Percentiles rank a stretch among this genome's conserved stretches.
Evolutionary conservation across 1,140 invertebrate species (phyloP).

Genomic region (Drosophila pandora): DNA sequence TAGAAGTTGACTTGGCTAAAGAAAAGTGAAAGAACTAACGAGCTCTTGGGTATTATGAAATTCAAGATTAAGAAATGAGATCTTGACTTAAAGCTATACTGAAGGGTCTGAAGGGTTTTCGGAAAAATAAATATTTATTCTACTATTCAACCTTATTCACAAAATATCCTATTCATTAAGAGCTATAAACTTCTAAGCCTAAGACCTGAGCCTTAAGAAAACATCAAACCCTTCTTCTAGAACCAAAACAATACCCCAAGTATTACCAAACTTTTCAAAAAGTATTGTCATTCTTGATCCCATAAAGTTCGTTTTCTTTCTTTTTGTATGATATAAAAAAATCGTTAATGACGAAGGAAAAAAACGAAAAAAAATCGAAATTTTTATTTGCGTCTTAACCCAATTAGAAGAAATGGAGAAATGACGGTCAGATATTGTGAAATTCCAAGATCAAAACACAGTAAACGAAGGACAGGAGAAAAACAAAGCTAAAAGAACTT

Average conservation of each 20-base stretch:
- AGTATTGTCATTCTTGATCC: not conserved
- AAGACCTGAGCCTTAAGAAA: not conserved
- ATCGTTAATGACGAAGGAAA: conserved; percentile 33
- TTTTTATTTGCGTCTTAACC: conserved; percentile 51
- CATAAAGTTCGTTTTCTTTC: conserved; percentile 36
- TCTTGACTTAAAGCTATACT: not conserved
- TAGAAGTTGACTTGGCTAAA: conserved; percentile 48
- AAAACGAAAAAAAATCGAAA: conserved; percentile 36
- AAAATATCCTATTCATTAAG: too few species aligned
- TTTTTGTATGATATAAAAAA: conserved; percentile 32
- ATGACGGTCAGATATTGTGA: conserved; percentile 41
- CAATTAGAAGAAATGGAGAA: conserved; percentile 28
- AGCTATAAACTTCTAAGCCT: too few species aligned
- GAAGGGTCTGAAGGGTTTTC: too few species aligned
- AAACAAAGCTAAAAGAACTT: conserved; percentile 36
- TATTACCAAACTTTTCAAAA: conserved; percentile 3
- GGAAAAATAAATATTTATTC: too few species aligned
- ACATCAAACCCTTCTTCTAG: too few species aligned
- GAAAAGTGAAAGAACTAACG: conserved; percentile 65
- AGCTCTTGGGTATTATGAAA: not conserved
- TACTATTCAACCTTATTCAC: too few species aligned
- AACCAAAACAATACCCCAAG: not conserved
- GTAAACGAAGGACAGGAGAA: conserved; percentile 2
- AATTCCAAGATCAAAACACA: conserved; percentile 52
- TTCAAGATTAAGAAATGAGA: not conserved